Evolutionary conservation across 2,113 vertebrate species (phyloP).

Genomic region (Ochotona princeps): DNA sequence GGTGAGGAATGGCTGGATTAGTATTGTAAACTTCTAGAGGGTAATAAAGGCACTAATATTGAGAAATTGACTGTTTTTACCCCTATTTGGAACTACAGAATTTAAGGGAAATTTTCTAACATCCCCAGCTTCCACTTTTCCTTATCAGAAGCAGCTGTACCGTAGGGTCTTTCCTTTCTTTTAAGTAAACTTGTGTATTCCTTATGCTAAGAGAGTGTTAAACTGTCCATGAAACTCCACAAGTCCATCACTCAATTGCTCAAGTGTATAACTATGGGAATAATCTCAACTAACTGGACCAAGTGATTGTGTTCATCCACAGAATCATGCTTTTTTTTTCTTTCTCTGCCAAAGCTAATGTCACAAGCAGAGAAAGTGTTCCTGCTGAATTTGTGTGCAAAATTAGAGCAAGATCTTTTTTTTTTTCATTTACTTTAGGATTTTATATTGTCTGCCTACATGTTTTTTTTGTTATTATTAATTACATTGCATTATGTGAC

Average conservation of each 20-base stretch:
- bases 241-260: slow-evolving; percentile 75
- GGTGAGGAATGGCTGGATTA: neutral
- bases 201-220: slow-evolving; percentile 59
- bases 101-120: slow-evolving; percentile 40
- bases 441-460: no score
- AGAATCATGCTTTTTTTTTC: slow-evolving; percentile 54
- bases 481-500: no score
- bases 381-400: neutral
- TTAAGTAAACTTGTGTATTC: slow-evolving; percentile 62
- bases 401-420: slow-evolving; percentile 40
- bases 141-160: slow-evolving; percentile 20
- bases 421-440: no score
- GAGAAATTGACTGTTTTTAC: slow-evolving; percentile 21
- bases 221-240: slow-evolving; percentile 75
- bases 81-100: slow-evolving; percentile 32
- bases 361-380: slow-evolving; percentile 48
- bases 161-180: slow-evolving; percentile 51
- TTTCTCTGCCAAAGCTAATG: slow-evolving; percentile 13
- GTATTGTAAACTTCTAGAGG: slow-evolving; percentile 25
- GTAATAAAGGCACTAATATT: neutral
- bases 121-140: slow-evolving; percentile 42
- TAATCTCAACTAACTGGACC: slow-evolving; percentile 70
- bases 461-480: no score
- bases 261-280: slow-evolving; percentile 72
- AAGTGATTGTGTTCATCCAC: slow-evolving; percentile 66